phyloP scores from a whole-genome alignment of 1,140 invertebrate species.

The Drosophila micromelanica region DNA sequence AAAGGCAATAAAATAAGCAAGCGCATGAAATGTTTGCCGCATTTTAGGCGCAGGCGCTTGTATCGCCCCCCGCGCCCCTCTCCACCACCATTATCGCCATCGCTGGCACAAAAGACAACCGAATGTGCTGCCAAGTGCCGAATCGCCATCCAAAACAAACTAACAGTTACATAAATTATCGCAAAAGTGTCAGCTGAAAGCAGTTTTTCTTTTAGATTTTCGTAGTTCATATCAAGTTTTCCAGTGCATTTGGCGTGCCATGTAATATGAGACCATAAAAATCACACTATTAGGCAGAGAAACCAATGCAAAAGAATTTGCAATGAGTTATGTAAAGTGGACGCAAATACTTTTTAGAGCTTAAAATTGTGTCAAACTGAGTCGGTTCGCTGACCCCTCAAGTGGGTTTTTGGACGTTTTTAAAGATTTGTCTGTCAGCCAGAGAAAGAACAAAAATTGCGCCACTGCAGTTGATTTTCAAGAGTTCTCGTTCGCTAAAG shows the following conservation, averaged over 20 bases:
- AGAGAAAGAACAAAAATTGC: slow-evolving; percentile 21
- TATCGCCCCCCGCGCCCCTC: neutral
- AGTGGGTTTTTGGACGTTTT: slow-evolving; percentile 11
- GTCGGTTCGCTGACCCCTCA: slow-evolving; percentile 34
- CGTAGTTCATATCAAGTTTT: slow-evolving; percentile 33
- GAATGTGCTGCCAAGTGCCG: slow-evolving; percentile 46
- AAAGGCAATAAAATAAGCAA: slow-evolving; percentile 49
- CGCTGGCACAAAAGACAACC: slow-evolving; percentile 6
- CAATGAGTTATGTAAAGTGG: slow-evolving; percentile 52
- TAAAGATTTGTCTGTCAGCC: slow-evolving; percentile 35
- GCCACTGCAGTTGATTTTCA: slow-evolving; percentile 45
- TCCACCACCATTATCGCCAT: neutral
- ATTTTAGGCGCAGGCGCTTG: slow-evolving; percentile 58
- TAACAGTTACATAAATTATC: slow-evolving; percentile 69
- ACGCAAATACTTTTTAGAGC: slow-evolving; percentile 2
- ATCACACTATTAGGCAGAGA: slow-evolving; percentile 44
- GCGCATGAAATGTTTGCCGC: slow-evolving; percentile 60
- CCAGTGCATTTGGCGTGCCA: slow-evolving; percentile 67
- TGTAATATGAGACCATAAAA: slow-evolving; percentile 70
- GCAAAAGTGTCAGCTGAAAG: slow-evolving; percentile 38
- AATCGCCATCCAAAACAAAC: slow-evolving; percentile 53
- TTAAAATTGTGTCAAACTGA: neutral
- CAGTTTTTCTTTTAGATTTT: slow-evolving; percentile 6
- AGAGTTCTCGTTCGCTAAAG: slow-evolving; percentile 27
- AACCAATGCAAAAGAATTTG: slow-evolving; percentile 7